These are phyloP conservation scores for Saccostrea echinata DNA, from an alignment of 1,140 invertebrate genomes.

Conservation along the genomic window DNA sequence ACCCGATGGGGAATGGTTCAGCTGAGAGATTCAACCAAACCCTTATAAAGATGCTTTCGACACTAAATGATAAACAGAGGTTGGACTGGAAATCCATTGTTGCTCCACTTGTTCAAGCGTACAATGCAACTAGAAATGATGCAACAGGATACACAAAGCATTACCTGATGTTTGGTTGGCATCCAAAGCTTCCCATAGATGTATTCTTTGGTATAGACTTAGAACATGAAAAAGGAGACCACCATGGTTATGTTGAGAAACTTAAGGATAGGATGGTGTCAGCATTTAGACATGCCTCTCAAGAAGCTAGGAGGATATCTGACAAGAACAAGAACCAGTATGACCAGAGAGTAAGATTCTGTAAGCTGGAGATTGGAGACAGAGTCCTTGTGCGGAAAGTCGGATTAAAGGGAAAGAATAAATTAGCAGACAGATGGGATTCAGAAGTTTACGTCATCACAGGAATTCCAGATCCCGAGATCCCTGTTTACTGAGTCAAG, in stretches of 20 bases:
- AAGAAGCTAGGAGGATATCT: background rate
- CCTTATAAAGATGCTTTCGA: too few species aligned
- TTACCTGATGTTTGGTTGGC: slow-evolving; percentile 76
- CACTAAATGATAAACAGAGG: too few species aligned
- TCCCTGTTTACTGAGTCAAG: background rate
- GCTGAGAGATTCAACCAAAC: too few species aligned
- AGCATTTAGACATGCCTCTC: too few species aligned
- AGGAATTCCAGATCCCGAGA: background rate
- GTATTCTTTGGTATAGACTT: slow-evolving; percentile 3
- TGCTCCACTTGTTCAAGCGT: slow-evolving; percentile 37
- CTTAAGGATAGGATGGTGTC: background rate
- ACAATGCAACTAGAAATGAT: slow-evolving; percentile 48
- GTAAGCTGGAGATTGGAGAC: background rate
- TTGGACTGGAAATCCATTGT: too few species aligned
- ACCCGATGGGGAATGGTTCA: too few species aligned
- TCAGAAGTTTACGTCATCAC: background rate
- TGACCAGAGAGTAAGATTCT: too few species aligned
- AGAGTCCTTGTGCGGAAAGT: slow-evolving; percentile 4
- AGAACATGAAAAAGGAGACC: background rate
- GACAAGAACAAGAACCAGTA: background rate
- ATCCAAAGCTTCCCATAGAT: background rate
- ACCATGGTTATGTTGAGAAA: background rate
- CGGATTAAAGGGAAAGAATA: background rate
- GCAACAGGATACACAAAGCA: slow-evolving; percentile 43
- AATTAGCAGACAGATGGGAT: slow-evolving; percentile 9